Evolutionary conservation across 2,113 vertebrate genomes (phyloP).

Genomic region (Oxygymnocypris stewartii): DNA sequence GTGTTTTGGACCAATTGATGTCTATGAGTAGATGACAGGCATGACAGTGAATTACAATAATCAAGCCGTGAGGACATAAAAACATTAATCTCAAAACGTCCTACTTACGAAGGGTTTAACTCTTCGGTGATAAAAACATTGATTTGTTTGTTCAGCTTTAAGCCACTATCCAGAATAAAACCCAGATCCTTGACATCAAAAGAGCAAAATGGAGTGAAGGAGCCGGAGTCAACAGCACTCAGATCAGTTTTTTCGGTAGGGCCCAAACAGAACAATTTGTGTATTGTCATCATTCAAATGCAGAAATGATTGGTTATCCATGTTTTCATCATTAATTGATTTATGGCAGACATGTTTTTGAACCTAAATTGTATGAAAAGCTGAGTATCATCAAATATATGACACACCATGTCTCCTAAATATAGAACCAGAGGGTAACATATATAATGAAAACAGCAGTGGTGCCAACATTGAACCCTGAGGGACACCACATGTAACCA

Average conservation of each 20-base stretch:
- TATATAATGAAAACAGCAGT: background rate
- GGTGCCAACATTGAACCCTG: background rate
- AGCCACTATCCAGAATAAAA: background rate
- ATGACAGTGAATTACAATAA: background rate
- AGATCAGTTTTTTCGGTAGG: background rate
- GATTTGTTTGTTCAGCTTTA: background rate
- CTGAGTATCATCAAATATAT: background rate
- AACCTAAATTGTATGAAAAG: background rate
- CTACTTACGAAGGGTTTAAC: background rate
- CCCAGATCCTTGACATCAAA: background rate
- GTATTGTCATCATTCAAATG: background rate
- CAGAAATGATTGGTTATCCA: background rate
- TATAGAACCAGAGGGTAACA: background rate
- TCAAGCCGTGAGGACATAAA: background rate
- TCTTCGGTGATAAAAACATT: background rate
- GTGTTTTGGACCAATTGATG: background rate
- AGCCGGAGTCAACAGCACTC: background rate
- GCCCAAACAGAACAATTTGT: background rate
- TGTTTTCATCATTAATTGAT: background rate
- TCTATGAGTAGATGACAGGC: background rate
- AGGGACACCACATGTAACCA: background rate
- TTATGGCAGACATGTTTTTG: background rate
- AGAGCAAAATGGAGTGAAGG: background rate
- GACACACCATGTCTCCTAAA: background rate
- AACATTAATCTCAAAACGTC: background rate